Percentiles rank a stretch among this genome's conserved stretches.
These are phyloP conservation scores for Nymphalis polychloros DNA, from an alignment of 2,888 invertebrate genomes.

Conservation along the genomic window DNA sequence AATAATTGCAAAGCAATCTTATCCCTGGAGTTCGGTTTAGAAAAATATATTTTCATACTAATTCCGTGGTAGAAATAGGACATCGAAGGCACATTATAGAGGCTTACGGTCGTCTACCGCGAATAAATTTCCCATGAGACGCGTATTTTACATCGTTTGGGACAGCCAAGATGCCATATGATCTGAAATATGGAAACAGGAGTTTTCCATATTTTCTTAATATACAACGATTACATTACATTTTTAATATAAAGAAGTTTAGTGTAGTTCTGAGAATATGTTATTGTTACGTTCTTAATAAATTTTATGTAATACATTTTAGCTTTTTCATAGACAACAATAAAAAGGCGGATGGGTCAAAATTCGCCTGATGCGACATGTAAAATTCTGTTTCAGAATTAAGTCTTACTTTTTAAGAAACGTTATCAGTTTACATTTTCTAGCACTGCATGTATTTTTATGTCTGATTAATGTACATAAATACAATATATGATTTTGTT, in stretches of 20 bases:
- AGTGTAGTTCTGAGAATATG: too few species aligned
- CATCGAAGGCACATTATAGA: slow-evolving; percentile 65
- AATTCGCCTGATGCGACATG: too few species aligned
- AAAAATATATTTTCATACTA: slow-evolving; percentile 40
- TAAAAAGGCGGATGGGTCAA: too few species aligned
- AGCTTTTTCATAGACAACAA: too few species aligned
- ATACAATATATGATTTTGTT: too few species aligned
- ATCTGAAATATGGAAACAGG: slow-evolving; percentile 31
- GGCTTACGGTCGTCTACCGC: slow-evolving; percentile 63
- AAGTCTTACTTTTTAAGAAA: too few species aligned
- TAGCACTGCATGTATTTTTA: too few species aligned
- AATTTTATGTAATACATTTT: too few species aligned
- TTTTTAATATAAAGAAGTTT: neutral
- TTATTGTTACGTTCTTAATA: too few species aligned
- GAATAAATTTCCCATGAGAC: slow-evolving; percentile 75
- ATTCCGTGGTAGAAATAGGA: slow-evolving; percentile 49
- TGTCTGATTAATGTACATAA: too few species aligned
- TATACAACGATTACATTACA: neutral
- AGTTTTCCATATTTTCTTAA: slow-evolving; percentile 30
- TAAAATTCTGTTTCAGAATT: too few species aligned
- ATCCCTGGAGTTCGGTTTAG: slow-evolving; percentile 25
- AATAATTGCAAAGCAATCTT: slow-evolving; percentile 30
- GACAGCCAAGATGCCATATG: slow-evolving; percentile 37
- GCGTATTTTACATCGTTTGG: slow-evolving; percentile 59
- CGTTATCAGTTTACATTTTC: too few species aligned